phyloP scores from a whole-genome alignment of 2,113 vertebrate species.

The Myocastor coypus region DNA sequence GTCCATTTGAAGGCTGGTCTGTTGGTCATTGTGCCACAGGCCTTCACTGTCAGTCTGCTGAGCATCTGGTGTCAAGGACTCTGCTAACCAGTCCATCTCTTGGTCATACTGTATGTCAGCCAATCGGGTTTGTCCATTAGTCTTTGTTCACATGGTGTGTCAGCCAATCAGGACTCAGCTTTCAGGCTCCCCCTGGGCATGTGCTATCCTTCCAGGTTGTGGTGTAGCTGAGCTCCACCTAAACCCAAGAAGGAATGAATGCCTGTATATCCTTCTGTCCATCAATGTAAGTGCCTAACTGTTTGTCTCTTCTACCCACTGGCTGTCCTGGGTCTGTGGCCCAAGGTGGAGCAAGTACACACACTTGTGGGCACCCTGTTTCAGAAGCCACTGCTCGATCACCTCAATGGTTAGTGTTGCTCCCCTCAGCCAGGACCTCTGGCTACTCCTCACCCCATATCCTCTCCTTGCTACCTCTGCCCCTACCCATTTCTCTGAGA shows the following conservation, averaged over 20 bases:
- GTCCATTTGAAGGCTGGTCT: neutral
- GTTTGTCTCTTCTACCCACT: neutral
- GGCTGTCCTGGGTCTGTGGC: neutral
- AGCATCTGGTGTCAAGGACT: neutral
- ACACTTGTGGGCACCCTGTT: neutral
- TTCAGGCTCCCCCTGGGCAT: neutral
- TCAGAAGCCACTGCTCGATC: conserved; percentile 70
- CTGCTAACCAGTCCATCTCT: no score
- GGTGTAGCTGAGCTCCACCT: neutral
- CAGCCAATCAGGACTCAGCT: neutral
- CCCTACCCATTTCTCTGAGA: neutral
- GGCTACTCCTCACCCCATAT: no score
- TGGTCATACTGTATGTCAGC: neutral
- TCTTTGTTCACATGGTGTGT: no score
- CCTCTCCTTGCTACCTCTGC: rapidly evolving
- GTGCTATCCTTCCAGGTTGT: rapidly evolving
- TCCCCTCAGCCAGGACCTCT: rapidly evolving
- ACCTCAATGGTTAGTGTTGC: conserved; percentile 79
- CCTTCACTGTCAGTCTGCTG: neutral
- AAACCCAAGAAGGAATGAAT: neutral
- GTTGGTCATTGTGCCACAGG: neutral
- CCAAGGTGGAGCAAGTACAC: conserved; percentile 17
- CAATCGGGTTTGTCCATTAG: neutral
- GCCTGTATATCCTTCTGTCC: neutral
- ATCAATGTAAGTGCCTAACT: neutral